phyloP scores from a whole-genome alignment of 2,888 invertebrate species.

The Agrotis ipsilon region DNA sequence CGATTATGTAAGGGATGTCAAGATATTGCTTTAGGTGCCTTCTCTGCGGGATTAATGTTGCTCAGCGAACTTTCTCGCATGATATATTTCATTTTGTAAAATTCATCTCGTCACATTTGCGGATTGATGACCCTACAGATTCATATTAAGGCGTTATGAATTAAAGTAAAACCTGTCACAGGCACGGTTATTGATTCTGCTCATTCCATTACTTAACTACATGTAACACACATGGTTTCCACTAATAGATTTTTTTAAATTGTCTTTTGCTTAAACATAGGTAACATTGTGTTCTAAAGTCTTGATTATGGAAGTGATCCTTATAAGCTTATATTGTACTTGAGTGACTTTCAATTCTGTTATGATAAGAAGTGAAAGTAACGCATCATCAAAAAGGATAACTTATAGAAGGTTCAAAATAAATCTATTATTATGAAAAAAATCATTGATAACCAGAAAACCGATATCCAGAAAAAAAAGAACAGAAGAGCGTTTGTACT shows the following conservation, averaged over 20 bases:
- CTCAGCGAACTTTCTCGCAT: conserved; percentile 61
- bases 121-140: conserved; percentile 61
- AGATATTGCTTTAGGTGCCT: conserved; percentile 69
- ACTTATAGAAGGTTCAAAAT: too few species aligned
- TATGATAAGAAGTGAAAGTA: too few species aligned
- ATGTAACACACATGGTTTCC: conserved; percentile 4
- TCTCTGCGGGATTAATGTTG: conserved; percentile 63
- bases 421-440: too few species aligned
- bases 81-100: conserved; percentile 69
- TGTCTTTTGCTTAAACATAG: neutral
- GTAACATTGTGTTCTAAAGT: neutral
- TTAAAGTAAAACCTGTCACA: conserved; percentile 61
- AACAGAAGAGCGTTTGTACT: too few species aligned
- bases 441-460: too few species aligned
- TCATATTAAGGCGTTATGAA: conserved; percentile 53
- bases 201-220: conserved; percentile 21
- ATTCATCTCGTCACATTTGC: conserved; percentile 62
- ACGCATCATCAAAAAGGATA: too few species aligned
- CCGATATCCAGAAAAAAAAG: too few species aligned
- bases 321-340: neutral
- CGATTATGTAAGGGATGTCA: conserved; percentile 72
- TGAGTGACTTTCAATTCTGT: neutral
- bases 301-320: neutral
- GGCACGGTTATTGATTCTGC: conserved; percentile 49
- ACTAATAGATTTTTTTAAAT: neutral